Evolutionary conservation across 2,113 vertebrate genomes (phyloP).

Genomic region (Rhineura floridana): DNA sequence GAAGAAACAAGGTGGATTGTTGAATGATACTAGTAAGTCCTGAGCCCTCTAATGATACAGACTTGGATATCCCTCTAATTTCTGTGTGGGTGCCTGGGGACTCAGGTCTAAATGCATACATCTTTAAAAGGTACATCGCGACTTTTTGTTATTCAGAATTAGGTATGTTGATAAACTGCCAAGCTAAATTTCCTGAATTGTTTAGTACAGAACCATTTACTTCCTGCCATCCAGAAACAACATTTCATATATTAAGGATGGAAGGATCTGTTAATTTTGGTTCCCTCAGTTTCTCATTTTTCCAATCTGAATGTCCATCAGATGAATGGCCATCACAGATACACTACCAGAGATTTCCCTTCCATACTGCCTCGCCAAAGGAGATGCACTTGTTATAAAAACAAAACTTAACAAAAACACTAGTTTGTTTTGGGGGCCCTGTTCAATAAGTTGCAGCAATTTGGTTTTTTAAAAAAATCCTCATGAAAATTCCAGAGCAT

Average conservation of each 20-base stretch:
- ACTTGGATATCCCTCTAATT: not conserved
- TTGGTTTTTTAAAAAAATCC: too few species aligned
- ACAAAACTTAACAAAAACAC: too few species aligned
- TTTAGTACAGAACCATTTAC: conserved; percentile 14
- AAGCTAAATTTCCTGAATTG: not conserved
- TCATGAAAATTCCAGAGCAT: too few species aligned
- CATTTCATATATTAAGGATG: too few species aligned
- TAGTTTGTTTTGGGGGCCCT: too few species aligned
- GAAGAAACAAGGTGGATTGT: not conserved
- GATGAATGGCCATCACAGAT: too few species aligned
- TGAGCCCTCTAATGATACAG: not conserved
- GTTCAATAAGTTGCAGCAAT: too few species aligned
- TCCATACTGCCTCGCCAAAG: not conserved
- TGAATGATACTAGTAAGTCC: not conserved
- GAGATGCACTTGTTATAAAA: too few species aligned
- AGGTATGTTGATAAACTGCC: not conserved
- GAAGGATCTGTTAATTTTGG: too few species aligned
- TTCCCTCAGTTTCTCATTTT: too few species aligned
- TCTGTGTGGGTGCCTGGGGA: not conserved
- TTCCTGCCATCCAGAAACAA: not conserved
- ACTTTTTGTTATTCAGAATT: conserved; percentile 32
- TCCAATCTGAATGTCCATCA: too few species aligned
- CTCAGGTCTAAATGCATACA: not conserved
- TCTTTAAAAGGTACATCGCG: not conserved
- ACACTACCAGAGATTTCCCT: too few species aligned